Percentiles rank a stretch among this genome's conserved stretches.
phyloP scores from a whole-genome alignment of 2,797 vertebrate species.

The Myoxocephalus aenaeus region DNA sequence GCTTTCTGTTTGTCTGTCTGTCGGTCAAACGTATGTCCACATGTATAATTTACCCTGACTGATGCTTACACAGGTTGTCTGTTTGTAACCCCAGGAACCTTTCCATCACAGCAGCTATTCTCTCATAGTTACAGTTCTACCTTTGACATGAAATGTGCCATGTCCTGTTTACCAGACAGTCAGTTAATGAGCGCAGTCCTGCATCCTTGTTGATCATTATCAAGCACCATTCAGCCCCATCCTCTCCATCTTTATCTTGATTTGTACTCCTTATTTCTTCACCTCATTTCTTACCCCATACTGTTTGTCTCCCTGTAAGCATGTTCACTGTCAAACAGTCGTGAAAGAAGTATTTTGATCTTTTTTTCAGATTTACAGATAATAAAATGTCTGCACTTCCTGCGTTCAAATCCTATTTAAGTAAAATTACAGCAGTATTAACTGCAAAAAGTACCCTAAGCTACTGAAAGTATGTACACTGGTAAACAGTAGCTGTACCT shows the following conservation, averaged over 20 bases:
- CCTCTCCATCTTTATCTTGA: not conserved
- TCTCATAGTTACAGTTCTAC: not conserved
- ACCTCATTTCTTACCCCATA: not conserved
- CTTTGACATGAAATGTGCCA: not conserved
- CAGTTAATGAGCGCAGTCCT: not conserved
- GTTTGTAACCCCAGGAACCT: not conserved
- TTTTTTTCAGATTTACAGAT: not conserved
- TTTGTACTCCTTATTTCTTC: not conserved
- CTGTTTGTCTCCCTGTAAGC: not conserved
- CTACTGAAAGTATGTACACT: not conserved
- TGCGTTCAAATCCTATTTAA: not conserved
- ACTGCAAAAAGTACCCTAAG: not conserved
- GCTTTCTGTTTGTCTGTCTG: not conserved
- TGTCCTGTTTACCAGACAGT: conserved; percentile 15
- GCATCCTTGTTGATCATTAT: conserved; percentile 39
- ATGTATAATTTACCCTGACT: not conserved
- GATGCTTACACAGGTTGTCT: not conserved
- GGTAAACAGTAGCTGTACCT: not conserved
- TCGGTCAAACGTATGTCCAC: not conserved
- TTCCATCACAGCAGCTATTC: not conserved
- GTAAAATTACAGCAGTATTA: too few relatives aligned
- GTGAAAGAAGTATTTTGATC: not conserved
- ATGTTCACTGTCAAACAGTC: not conserved
- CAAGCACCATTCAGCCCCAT: not conserved
- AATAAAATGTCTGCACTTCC: not conserved